phyloP scores from a whole-genome alignment of 2,888 invertebrate species.

The Platynereis dumerilii region DNA sequence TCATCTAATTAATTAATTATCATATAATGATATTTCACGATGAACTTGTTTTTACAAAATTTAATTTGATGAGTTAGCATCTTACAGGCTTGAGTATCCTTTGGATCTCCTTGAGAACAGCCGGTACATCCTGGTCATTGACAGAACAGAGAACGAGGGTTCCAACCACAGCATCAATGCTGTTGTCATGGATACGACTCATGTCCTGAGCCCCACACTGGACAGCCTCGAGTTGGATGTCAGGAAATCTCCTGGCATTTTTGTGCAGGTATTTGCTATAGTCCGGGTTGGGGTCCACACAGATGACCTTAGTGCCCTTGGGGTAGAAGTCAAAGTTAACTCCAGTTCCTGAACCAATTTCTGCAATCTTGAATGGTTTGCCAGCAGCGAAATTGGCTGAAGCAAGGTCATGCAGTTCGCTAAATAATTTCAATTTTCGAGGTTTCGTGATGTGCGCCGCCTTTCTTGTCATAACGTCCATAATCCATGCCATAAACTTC shows the following conservation, averaged over 20 bases:
- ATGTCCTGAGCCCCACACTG: conserved; percentile 3
- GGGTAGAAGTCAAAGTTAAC: conserved; percentile 15
- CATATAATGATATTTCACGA: no score
- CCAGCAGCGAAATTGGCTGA: no score
- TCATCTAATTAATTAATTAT: no score
- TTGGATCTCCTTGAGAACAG: conserved; percentile 4
- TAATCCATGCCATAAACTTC: no score
- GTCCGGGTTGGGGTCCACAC: conserved; percentile 12
- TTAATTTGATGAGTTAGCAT: no score
- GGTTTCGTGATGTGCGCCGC: no score
- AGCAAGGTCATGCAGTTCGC: no score
- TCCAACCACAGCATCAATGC: conserved; percentile 12
- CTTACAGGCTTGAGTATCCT: conserved; percentile 20
- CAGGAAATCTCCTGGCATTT: neutral
- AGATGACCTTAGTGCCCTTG: neutral
- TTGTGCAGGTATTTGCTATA: conserved; percentile 2
- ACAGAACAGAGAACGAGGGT: conserved; percentile 18
- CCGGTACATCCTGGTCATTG: neutral
- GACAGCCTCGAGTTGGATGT: neutral
- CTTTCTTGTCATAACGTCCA: no score
- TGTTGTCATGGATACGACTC: neutral
- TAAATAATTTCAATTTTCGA: no score
- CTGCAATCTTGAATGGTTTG: neutral
- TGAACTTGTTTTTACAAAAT: no score
- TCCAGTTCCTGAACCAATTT: conserved; percentile 12